phyloP scores from a whole-genome alignment of 2,888 invertebrate genomes.

The Heliconius hortense region DNA sequence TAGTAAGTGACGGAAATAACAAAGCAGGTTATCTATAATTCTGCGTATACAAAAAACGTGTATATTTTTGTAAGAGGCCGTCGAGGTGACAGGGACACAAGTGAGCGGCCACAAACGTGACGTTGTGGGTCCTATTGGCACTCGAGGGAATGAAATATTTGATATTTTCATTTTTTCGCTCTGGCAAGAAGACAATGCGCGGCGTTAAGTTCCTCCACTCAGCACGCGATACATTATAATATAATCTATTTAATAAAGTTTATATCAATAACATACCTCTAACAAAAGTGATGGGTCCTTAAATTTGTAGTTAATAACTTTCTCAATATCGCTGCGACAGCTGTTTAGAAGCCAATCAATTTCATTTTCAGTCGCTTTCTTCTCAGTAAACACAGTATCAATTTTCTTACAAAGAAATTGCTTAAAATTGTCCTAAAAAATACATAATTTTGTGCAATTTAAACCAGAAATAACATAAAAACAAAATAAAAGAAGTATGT shows the following conservation, averaged over 20 bases:
- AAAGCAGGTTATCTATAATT: too few species aligned
- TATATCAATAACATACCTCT: constrained; percentile 73
- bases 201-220: too few species aligned
- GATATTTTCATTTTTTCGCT: too few species aligned
- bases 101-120: too few species aligned
- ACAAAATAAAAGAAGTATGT: neutral
- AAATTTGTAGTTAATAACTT: constrained; percentile 88
- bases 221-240: neutral
- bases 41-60: too few species aligned
- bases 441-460: neutral
- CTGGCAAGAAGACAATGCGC: too few species aligned
- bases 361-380: constrained; percentile 60
- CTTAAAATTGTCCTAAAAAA: constrained; percentile 61
- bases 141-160: too few species aligned
- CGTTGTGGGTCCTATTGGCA: too few species aligned
- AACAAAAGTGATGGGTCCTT: constrained; percentile 90
- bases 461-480: neutral
- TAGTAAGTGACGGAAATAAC: too few species aligned
- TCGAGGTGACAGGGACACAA: too few species aligned
- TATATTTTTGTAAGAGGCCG: too few species aligned
- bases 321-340: constrained; percentile 80
- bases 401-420: constrained; percentile 54
- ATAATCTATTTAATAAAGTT: neutral
- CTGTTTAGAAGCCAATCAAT: constrained; percentile 73
- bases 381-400: constrained; percentile 62